phyloP scores from a whole-genome alignment of 1,140 invertebrate species.

The Papilio polytes region DNA sequence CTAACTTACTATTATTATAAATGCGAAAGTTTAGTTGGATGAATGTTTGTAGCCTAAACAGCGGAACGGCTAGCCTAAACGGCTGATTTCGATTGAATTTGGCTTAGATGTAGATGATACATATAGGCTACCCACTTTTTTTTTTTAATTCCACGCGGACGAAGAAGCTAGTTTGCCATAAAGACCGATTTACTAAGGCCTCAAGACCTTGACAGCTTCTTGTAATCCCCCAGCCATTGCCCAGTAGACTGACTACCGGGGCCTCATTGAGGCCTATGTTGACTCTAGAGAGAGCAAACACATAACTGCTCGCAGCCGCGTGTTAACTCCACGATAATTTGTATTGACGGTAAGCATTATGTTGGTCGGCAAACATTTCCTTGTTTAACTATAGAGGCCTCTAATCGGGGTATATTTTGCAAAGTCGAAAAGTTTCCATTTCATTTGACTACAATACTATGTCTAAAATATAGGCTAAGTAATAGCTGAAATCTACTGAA shows the following conservation, averaged over 20 bases:
- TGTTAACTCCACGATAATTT: constrained; percentile 58
- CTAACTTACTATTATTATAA: neutral
- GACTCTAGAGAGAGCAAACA: constrained; percentile 60
- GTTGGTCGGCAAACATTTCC: constrained; percentile 17
- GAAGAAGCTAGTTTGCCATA: neutral
- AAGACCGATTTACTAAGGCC: neutral
- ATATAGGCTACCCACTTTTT: too few species aligned
- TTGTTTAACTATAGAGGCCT: constrained; percentile 23
- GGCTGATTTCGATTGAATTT: too few species aligned
- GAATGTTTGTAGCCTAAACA: too few species aligned
- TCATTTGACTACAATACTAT: too few species aligned
- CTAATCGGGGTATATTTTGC: neutral
- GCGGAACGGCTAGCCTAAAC: too few species aligned
- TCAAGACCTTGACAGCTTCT: constrained; percentile 20
- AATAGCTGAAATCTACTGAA: too few species aligned
- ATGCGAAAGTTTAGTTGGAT: too few species aligned
- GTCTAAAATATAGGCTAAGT: too few species aligned
- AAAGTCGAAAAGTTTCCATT: neutral
- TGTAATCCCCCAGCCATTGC: neutral
- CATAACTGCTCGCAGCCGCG: constrained; percentile 61
- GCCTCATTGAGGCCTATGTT: constrained; percentile 64
- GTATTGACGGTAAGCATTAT: constrained; percentile 19
- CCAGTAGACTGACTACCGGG: constrained; percentile 20
- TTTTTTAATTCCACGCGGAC: too few species aligned
- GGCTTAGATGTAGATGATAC: too few species aligned